A percentile compares a stretch with the other conserved stretches of the same genome.
Evolutionary conservation across 1,140 invertebrate species (phyloP).

Genomic region (Drosophila littoralis): DNA sequence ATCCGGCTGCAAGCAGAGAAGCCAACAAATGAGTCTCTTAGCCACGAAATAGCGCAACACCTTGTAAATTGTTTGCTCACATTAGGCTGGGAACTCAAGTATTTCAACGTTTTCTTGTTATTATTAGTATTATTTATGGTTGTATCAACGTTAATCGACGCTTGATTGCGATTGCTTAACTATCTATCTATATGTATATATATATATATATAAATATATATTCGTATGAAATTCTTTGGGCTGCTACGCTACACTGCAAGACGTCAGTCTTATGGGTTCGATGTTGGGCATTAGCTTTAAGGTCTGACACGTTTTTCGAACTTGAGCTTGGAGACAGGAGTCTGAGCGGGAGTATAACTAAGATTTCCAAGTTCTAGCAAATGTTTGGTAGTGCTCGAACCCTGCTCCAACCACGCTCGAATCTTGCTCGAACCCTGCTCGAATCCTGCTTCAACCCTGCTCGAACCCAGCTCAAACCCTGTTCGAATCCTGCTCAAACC

Average conservation of each 20-base stretch:
- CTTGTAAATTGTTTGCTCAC: constrained; percentile 38
- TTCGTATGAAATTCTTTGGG: constrained; percentile 11
- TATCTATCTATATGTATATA: constrained; percentile 52
- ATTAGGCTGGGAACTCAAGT: constrained; percentile 24
- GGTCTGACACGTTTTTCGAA: too few relatives aligned
- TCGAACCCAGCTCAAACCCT: too few relatives aligned
- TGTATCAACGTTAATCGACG: constrained; percentile 69
- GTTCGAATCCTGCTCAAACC: too few relatives aligned
- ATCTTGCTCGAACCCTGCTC: too few relatives aligned
- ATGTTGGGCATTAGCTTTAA: not conserved
- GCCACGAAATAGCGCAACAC: not conserved
- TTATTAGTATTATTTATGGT: constrained; percentile 58
- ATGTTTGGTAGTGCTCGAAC: too few relatives aligned
- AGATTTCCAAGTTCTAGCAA: too few relatives aligned
- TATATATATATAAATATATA: constrained; percentile 25
- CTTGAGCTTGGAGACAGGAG: too few relatives aligned
- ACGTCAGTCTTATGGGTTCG: constrained; percentile 7
- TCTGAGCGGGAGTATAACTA: too few relatives aligned
- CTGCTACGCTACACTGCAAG: constrained; percentile 17
- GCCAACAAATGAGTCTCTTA: not conserved
- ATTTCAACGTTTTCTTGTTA: constrained; percentile 19
- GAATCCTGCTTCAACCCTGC: too few relatives aligned
- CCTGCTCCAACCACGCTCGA: too few relatives aligned
- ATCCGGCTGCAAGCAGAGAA: constrained; percentile 34
- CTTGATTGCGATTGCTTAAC: constrained; percentile 74